Evolutionary conservation across 2,888 invertebrate genomes (phyloP).

Genomic region (Aspidiotus rigidus): DNA sequence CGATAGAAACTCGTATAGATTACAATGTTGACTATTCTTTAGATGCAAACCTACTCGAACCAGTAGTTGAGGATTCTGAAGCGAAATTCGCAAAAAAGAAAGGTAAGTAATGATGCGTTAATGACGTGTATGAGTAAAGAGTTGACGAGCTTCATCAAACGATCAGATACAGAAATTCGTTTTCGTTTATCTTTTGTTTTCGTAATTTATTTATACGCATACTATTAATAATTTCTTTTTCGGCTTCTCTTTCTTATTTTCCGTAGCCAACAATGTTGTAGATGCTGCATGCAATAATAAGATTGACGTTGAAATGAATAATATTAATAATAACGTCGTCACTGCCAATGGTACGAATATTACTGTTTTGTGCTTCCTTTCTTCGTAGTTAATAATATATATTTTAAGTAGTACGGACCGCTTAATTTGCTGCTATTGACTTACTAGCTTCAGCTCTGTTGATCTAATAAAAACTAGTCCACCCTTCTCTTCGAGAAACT

Average conservation of each 20-base stretch:
- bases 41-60: conserved; percentile 15
- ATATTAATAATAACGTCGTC: neutral
- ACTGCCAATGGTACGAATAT: neutral
- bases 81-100: conserved; percentile 15
- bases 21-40: conserved; percentile 10
- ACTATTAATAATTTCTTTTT: neutral
- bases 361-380: neutral
- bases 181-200: neutral
- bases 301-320: conserved; percentile 9
- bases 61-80: conserved; percentile 24
- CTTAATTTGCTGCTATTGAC: too few species aligned
- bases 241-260: conserved; percentile 7
- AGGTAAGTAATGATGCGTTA: neutral
- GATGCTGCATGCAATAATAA: conserved; percentile 19
- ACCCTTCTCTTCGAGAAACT: too few species aligned
- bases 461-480: too few species aligned
- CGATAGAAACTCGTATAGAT: conserved; percentile 18
- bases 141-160: too few species aligned
- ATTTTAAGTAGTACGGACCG: too few species aligned
- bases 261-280: conserved; percentile 20
- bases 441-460: too few species aligned
- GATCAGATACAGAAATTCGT: neutral
- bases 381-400: conserved; percentile 7
- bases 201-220: neutral
- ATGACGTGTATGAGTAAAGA: neutral